Evolutionary conservation across 1,140 invertebrate species (phyloP), one percentile per base, ranked within the genome.

Genomic region (Meloidogyne exigua): DNA sequence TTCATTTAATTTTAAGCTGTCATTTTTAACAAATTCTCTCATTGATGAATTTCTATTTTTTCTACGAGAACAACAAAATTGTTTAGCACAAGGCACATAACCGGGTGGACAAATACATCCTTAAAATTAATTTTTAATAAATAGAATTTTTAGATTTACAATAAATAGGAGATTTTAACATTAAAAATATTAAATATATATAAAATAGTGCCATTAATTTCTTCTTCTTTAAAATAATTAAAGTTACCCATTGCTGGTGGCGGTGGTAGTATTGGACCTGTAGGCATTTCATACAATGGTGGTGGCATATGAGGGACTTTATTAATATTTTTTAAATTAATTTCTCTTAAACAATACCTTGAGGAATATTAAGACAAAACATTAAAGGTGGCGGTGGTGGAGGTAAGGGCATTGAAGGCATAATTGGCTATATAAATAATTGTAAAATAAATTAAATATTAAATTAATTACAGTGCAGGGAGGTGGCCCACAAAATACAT

Each of bases 91-190:
- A 25, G 72, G 72, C 57, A 73, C 49, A 73, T 73, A 73, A n/a
- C 72, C 72, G n/a, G 72, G 72, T 5, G 72, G 72, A 28, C 72
- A 73, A n/a, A 73, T 21, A 21, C 72, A 73, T 13, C 57, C 49
- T 18, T 65, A 32, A 71, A 64, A 62, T 32, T n/a, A 32, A 15
- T 25, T 32, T n/a, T 25, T 64, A 25, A 32, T 49, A 23, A 64
- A 72, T 7, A 12, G 15, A 18, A 36, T n/a, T n/a, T n/a, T n/a
- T n/a, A n/a, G n/a, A n/a, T n/a, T n/a, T n/a, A n/a, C n/a, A n/a
- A n/a, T n/a, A n/a, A n/a, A n/a, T n/a, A n/a, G n/a, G n/a, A n/a
- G n/a, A n/a, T n/a, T n/a, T n/a, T n/a, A n/a, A n/a, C n/a, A n/a
- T n/a, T n/a, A n/a, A n/a, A n/a, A n/a, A n/a, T n/a, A n/a, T n/a